Conservation (phyloP, 2,888 invertebrate genomes). For the Neoaliturus tenellus region DNA sequence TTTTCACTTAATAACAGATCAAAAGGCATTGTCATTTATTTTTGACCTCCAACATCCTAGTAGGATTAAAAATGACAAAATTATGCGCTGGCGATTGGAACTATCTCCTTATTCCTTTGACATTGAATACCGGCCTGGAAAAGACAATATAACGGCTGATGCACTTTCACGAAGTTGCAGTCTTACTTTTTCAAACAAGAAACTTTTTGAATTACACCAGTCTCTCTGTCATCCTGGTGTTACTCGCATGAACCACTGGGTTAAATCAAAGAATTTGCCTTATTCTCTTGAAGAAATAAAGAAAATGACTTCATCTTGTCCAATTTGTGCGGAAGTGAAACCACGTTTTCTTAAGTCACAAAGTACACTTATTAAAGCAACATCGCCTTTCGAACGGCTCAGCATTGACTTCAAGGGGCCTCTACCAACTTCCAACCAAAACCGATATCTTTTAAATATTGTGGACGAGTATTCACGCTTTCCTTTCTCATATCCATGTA, state of each 20-base stretch:
- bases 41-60: slow-evolving; percentile 43
- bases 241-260: slow-evolving; percentile 61
- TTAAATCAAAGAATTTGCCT: slow-evolving; percentile 59
- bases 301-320: slow-evolving; percentile 57
- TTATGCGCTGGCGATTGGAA: slow-evolving; percentile 60
- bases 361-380: background rate
- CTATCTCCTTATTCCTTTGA: slow-evolving; percentile 57
- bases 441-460: slow-evolving; percentile 55
- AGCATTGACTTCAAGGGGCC: slow-evolving; percentile 58
- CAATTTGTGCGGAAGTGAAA: slow-evolving; percentile 60
- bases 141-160: slow-evolving; percentile 57
- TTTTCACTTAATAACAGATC: slow-evolving; percentile 55
- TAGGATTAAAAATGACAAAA: slow-evolving; percentile 60
- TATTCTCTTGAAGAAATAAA: slow-evolving; percentile 59
- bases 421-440: background rate
- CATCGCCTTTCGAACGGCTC: background rate
- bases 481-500: too few relatives aligned
- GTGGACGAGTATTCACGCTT: slow-evolving; percentile 60
- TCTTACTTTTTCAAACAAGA: background rate
- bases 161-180: slow-evolving; percentile 37
- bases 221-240: slow-evolving; percentile 61
- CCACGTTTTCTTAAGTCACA: slow-evolving; percentile 54
- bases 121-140: slow-evolving; percentile 60
- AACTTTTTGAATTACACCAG: slow-evolving; percentile 55
- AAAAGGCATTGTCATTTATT: slow-evolving; percentile 54